Evolutionary conservation across 2,113 vertebrate species (phyloP).

Genomic region (Sinocyclocheilus maitianheensis): DNA sequence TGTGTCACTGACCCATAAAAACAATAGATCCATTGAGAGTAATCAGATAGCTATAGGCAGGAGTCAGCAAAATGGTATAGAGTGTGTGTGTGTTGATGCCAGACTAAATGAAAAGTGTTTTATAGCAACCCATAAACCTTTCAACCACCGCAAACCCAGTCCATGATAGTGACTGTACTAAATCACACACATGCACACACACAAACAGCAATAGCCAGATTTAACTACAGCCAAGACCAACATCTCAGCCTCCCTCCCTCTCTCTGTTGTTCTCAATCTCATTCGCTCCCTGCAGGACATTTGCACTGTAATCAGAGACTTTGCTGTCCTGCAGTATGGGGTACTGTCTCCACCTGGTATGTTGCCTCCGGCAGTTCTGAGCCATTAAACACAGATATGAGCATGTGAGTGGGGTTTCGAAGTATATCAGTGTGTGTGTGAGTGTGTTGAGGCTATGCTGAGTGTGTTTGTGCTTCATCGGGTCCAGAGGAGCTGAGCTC

Average conservation of each 20-base stretch:
- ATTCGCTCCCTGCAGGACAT: slow-evolving; percentile 15
- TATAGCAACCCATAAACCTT: slow-evolving; percentile 24
- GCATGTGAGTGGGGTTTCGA: not conserved
- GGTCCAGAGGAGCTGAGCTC: slow-evolving; percentile 16
- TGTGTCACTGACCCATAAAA: not conserved
- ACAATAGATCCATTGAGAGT: not conserved
- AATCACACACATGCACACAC: slow-evolving; percentile 36
- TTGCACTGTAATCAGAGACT: slow-evolving; percentile 19
- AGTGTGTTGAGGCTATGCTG: not conserved
- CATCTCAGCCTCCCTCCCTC: not conserved
- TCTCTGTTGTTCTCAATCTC: not conserved
- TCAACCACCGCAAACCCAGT: slow-evolving; percentile 24
- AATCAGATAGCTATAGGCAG: not conserved
- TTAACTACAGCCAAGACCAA: slow-evolving; percentile 16
- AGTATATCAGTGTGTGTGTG: not conserved
- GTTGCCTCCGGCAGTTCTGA: not conserved
- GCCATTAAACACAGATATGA: slow-evolving; percentile 18
- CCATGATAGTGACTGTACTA: not conserved
- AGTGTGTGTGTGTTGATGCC: not conserved
- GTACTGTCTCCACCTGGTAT: not conserved
- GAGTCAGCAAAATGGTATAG: slow-evolving; percentile 5
- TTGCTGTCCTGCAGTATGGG: slow-evolving; percentile 9
- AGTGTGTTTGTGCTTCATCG: not conserved
- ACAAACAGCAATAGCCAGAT: not conserved
- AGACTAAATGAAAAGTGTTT: slow-evolving; percentile 14